Percentiles rank a stretch among this genome's conserved stretches.
Conservation (phyloP, 2,797 vertebrate genomes). For the Chelon auratus region DNA sequence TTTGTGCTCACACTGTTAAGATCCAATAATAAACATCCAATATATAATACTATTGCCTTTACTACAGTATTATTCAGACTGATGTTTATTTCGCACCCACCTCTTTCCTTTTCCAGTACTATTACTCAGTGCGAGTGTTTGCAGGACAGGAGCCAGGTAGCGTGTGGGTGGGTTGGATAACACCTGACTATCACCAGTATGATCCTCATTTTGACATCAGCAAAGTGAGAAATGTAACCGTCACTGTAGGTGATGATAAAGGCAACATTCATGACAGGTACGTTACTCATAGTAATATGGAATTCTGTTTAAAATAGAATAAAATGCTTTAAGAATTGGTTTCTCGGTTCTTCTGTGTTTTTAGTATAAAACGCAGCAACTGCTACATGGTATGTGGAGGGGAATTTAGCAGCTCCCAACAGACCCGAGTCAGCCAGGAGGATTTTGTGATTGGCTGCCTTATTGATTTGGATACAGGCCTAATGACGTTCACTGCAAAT, state of each 20-base stretch:
- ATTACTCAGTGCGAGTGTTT: slow-evolving; percentile 92
- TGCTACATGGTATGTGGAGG: slow-evolving; percentile 98
- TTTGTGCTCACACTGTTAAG: neutral
- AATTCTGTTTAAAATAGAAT: neutral
- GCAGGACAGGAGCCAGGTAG: slow-evolving; percentile 93
- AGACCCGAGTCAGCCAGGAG: slow-evolving; percentile 91
- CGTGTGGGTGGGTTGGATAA: slow-evolving; percentile 96
- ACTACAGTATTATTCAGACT: neutral
- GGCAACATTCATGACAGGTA: slow-evolving; percentile 96
- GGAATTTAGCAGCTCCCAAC: slow-evolving; percentile 91
- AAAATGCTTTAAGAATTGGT: neutral
- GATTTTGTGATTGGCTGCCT: slow-evolving; percentile 95
- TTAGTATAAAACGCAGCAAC: slow-evolving; percentile 94
- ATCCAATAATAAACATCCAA: neutral
- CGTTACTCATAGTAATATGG: neutral
- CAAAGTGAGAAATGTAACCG: slow-evolving; percentile 93
- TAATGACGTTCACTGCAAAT: slow-evolving; percentile 95
- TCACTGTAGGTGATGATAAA: slow-evolving; percentile 94
- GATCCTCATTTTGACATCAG: slow-evolving; percentile 91
- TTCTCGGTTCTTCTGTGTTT: slow-evolving; percentile 1
- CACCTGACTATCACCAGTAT: slow-evolving; percentile 94
- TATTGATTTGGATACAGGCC: slow-evolving; percentile 92
- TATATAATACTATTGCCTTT: neutral
- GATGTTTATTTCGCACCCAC: neutral
- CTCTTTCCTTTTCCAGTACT: slow-evolving; percentile 85